Base-by-base conservation (phyloP, 2,888 invertebrate species). In the Drosophila pseudotalamancana region DNA sequence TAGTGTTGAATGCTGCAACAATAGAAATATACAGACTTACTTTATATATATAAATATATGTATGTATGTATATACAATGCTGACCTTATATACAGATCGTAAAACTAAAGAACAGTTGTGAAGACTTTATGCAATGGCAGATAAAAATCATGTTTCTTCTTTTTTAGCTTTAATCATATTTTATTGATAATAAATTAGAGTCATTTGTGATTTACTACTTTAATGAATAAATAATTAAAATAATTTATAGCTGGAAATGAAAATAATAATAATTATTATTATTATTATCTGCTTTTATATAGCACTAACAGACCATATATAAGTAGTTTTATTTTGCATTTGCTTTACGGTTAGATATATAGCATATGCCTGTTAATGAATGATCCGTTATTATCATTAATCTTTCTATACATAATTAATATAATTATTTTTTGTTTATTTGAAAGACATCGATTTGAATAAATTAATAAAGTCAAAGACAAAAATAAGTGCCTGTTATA, bases 371-470 rank as follows among this genome's bases (percentile, higher is more conserved):
- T 18, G 18, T 16, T 29, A 43, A 18, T 6, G 12, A 31, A 31
- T n/a, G 18, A 18, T 43, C 43, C 43, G 12, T 48, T 48, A 48
- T 18, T 35, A 18, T 6, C 40, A 8, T 43, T 27, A 19, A 27
- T 48, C n/a, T 45, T 45, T 9, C 4, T 6, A 32, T n/a, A 9
- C 23, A 29, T 35, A 53, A 53, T 35, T 1, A 8, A 4, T 12
- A 43, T 18, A 23, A 11, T 31, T 32, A 46, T 60, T 50, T 31
- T 40, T 32, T 14, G 50, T 5, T 43, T 51, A 48, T 51, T 32
- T 4, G 34, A 57, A 35, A 48, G 8, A 6, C 25, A 45, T 0
- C 8, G 32, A 18, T 48, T 29, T 31, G 37, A 25, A 23, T 37
- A 31, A 21, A 32, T 25, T 9, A 9, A 14, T 21, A 8, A 25